Evolutionary conservation across 2,888 invertebrate genomes (phyloP).

Genomic region (Platycheirus albimanus): DNA sequence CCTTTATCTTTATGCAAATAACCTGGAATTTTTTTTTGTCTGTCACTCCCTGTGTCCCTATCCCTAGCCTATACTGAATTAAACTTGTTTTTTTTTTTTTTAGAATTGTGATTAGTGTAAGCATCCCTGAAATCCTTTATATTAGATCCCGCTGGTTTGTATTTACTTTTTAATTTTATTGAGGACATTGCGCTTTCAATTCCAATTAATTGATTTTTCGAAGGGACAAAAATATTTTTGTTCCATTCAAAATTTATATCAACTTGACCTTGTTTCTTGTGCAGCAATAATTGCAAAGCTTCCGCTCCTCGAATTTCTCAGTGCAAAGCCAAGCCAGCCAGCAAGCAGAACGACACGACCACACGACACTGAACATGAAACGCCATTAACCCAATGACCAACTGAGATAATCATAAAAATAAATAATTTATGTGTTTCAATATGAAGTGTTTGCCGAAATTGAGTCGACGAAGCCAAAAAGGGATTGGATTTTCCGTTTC

Average conservation of each 20-base stretch:
- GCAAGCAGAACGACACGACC: too few species aligned
- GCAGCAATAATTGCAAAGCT: conserved; percentile 1
- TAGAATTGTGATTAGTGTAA: conserved; percentile 4
- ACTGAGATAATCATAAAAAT: conserved; percentile 72
- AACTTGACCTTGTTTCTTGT: conserved; percentile 34
- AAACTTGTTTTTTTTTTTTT: conserved; percentile 40
- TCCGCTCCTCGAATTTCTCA: neutral
- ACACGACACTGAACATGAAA: conserved; percentile 65
- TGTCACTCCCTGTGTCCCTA: too few species aligned
- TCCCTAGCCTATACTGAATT: too few species aligned
- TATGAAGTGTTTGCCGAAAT: conserved; percentile 50
- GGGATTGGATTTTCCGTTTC: conserved; percentile 14
- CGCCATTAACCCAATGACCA: conserved; percentile 74
- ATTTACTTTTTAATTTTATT: too few species aligned
- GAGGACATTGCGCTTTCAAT: neutral
- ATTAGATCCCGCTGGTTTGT: neutral
- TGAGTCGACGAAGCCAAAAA: conserved; percentile 54
- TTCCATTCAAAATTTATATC: conserved; percentile 17
- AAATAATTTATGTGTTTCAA: conserved; percentile 68
- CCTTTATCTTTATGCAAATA: conserved; percentile 69
- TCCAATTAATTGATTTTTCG: conserved; percentile 16
- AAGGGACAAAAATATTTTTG: neutral
- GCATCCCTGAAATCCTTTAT: conserved; percentile 17
- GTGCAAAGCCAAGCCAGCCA: too few species aligned
- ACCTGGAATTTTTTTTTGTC: conserved; percentile 38